Conservation (phyloP, 2,113 vertebrate genomes). For the Dromaius novaehollandiae region DNA sequence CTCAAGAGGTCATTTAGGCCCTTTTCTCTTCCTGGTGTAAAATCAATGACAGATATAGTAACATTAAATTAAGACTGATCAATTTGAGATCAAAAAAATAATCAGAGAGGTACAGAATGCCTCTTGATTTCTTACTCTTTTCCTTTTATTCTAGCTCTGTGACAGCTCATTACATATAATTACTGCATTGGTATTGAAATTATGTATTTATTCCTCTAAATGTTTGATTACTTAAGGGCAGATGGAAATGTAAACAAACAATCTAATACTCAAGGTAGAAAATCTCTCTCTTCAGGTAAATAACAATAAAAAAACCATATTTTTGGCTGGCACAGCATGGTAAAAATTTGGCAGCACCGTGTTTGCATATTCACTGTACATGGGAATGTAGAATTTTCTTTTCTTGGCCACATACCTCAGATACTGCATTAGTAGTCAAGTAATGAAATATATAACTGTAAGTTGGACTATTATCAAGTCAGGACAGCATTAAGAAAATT, state of each 20-base stretch:
- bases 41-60: not conserved
- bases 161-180: constrained; percentile 56
- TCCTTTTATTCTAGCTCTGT: constrained; percentile 15
- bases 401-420: not conserved
- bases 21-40: not conserved
- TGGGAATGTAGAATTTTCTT: not conserved
- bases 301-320: constrained; percentile 41
- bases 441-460: not conserved
- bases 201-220: constrained; percentile 55
- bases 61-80: not conserved
- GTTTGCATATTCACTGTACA: not conserved
- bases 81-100: not conserved
- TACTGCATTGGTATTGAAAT: constrained; percentile 53
- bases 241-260: constrained; percentile 60
- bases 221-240: constrained; percentile 49
- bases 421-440: not conserved
- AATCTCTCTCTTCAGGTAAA: constrained; percentile 60
- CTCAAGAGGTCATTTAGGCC: not conserved
- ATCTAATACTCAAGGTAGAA: constrained; percentile 37
- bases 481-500: not conserved
- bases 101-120: not conserved
- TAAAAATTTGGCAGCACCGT: not conserved
- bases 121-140: constrained; percentile 51
- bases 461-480: not conserved
- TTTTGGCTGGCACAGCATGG: not conserved